A percentile compares a stretch with the other conserved stretches of the same genome.
Conservation (phyloP, 2,113 vertebrate species). For the Stigmatopora argus region DNA sequence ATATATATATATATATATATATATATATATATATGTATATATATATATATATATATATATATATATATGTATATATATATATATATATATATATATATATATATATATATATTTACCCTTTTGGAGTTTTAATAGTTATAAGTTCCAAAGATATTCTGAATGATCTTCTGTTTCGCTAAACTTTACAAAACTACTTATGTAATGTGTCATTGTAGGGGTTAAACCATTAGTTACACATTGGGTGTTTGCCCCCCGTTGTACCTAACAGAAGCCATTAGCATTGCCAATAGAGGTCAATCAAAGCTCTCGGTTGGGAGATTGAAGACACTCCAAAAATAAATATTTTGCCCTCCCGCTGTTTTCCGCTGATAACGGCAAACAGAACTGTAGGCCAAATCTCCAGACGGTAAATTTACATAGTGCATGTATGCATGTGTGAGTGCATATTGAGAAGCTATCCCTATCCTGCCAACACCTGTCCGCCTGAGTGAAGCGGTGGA, state of each 20-base stretch:
- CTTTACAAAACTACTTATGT: background rate
- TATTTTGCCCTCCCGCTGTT: constrained; percentile 45
- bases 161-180: background rate
- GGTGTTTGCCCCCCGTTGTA: background rate
- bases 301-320: constrained; percentile 28
- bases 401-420: constrained; percentile 17
- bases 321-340: constrained; percentile 38
- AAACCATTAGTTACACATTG: background rate
- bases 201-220: background rate
- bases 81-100: too few species aligned
- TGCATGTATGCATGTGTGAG: constrained; percentile 13
- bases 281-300: constrained; percentile 11
- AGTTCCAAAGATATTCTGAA: background rate
- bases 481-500: constrained; percentile 42
- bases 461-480: constrained; percentile 61
- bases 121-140: too few species aligned
- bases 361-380: constrained; percentile 59
- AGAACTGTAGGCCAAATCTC: constrained; percentile 38
- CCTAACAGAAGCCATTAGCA: background rate
- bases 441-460: constrained; percentile 47
- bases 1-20: too few species aligned
- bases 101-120: too few species aligned
- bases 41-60: too few species aligned
- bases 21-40: too few species aligned
- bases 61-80: too few species aligned